Conservation (phyloP, 2,797 vertebrate genomes). For the Miichthys miiuy region DNA sequence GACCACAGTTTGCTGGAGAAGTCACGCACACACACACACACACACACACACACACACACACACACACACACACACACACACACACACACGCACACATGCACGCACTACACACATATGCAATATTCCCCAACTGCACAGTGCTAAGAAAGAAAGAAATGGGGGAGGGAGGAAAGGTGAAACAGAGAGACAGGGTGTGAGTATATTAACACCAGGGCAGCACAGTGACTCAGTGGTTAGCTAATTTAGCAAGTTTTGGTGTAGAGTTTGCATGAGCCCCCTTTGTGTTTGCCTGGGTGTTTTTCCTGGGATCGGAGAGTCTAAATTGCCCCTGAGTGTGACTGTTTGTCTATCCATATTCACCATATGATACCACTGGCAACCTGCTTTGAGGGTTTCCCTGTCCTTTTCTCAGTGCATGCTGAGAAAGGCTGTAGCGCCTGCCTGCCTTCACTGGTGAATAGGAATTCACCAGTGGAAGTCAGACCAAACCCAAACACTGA, state of each 20-base stretch:
- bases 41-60: constrained; percentile 50
- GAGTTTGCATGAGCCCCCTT: constrained; percentile 44
- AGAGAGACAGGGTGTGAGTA: constrained; percentile 56
- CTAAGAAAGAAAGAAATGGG: constrained; percentile 46
- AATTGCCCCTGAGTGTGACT: constrained; percentile 57
- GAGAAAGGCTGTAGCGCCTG: constrained; percentile 30
- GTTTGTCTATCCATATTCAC: constrained; percentile 49
- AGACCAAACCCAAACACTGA: not conserved
- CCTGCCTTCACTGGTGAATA: constrained; percentile 3
- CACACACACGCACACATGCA: constrained; percentile 26
- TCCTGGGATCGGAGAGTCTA: constrained; percentile 38
- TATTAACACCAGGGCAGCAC: constrained; percentile 65
- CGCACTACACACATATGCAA: not conserved
- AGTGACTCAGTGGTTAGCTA: constrained; percentile 60
- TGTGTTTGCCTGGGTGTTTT: constrained; percentile 31
- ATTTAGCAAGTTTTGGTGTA: constrained; percentile 49
- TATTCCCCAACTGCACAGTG: constrained; percentile 56
- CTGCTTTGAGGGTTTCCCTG: constrained; percentile 35
- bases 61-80: constrained; percentile 50
- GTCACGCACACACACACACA: constrained; percentile 50
- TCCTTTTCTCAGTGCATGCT: constrained; percentile 46
- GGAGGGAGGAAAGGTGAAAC: constrained; percentile 55
- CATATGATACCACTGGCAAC: constrained; percentile 34
- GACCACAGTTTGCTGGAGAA: constrained; percentile 67
- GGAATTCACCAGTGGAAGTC: constrained; percentile 1